phyloP scores from a whole-genome alignment of 2,888 invertebrate genomes.

The Spodoptera picta region DNA sequence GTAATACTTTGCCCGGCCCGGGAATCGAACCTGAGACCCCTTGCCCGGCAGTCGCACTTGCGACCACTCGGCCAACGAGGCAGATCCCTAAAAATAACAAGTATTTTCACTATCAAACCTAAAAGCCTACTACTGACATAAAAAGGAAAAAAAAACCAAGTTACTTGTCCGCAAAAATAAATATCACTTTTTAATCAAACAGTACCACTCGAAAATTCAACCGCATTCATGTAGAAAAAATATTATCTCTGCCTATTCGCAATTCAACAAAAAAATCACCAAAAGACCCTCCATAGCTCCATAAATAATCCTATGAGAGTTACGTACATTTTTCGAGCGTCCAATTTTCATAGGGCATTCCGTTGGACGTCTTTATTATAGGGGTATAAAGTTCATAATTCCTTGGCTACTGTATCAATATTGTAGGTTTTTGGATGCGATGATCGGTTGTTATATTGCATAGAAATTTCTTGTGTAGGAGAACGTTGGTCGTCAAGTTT shows the following conservation, averaged over 20 bases:
- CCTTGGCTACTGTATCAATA: slow-evolving; percentile 40
- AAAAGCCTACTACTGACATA: too few relatives aligned
- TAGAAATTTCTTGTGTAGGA: slow-evolving; percentile 51
- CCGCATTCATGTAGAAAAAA: slow-evolving; percentile 14
- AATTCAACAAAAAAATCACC: slow-evolving; percentile 25
- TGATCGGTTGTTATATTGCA: slow-evolving; percentile 49
- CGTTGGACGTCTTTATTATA: slow-evolving; percentile 27
- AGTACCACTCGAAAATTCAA: slow-evolving; percentile 14
- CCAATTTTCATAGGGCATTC: slow-evolving; percentile 38
- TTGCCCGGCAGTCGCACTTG: too few relatives aligned
- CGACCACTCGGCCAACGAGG: too few relatives aligned
- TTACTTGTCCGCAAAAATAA: background rate
- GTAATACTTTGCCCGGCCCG: too few relatives aligned
- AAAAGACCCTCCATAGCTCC: slow-evolving; percentile 30
- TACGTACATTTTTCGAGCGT: slow-evolving; percentile 40
- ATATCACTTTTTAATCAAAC: background rate
- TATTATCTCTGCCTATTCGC: slow-evolving; percentile 3
- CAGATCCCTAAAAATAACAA: too few relatives aligned
- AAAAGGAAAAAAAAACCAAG: background rate
- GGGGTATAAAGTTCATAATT: slow-evolving; percentile 32
- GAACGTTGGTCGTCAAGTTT: slow-evolving; percentile 29
- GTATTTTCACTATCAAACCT: too few relatives aligned
- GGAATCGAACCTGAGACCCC: too few relatives aligned
- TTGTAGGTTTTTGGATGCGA: slow-evolving; percentile 39
- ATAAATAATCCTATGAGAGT: slow-evolving; percentile 52